These are phyloP conservation scores for Mustelus asterias DNA, from an alignment of 2,113 vertebrate genomes.

Conservation along the genomic window DNA sequence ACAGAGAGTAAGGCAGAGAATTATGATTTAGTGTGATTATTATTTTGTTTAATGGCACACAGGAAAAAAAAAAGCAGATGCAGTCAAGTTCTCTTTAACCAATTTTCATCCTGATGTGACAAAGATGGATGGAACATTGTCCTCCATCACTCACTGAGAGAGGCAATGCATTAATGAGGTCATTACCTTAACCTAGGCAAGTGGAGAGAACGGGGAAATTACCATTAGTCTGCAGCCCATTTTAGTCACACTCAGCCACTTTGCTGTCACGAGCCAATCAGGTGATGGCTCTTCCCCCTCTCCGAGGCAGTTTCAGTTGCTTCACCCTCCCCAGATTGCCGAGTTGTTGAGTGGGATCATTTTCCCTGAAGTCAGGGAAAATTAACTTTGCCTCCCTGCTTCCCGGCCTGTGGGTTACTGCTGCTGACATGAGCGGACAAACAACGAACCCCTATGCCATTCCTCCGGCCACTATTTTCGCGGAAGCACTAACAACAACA, in stretches of 20 bases:
- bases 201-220: conserved; percentile 76
- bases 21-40: conserved; percentile 34
- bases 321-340: conserved; percentile 77
- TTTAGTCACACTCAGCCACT: conserved; percentile 74
- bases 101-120: conserved; percentile 72
- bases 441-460: not conserved
- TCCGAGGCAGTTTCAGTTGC: conserved; percentile 77
- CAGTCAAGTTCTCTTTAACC: conserved; percentile 65
- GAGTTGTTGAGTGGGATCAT: conserved; percentile 41
- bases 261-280: conserved; percentile 60
- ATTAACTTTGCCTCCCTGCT: not conserved
- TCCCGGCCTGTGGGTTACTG: not conserved
- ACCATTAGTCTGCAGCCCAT: conserved; percentile 74
- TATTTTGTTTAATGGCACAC: conserved; percentile 40
- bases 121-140: conserved; percentile 71
- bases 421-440: not conserved
- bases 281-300: conserved; percentile 61
- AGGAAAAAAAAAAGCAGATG: conserved; percentile 50
- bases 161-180: conserved; percentile 75
- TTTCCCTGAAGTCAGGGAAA: not conserved
- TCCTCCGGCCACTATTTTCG: not conserved
- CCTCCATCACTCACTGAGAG: conserved; percentile 64
- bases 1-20: not conserved
- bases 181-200: conserved; percentile 75
- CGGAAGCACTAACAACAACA: not conserved